These are phyloP conservation scores for Parnassius orleans DNA, from an alignment of 2,888 invertebrate species.

Conservation along the genomic window DNA sequence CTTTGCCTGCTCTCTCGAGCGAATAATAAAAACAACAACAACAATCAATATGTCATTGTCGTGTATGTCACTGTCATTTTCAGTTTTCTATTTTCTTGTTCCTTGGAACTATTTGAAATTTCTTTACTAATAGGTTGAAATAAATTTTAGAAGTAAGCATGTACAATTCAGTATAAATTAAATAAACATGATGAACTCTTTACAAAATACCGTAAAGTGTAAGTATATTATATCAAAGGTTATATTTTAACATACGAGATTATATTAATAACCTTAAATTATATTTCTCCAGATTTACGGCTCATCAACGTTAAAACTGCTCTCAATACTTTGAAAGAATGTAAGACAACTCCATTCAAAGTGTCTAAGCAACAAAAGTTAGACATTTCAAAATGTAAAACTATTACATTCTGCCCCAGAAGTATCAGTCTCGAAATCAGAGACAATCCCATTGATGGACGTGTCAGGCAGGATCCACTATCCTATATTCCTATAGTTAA, in stretches of 20 bases:
- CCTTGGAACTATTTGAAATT: too few species aligned
- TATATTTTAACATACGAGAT: conserved; percentile 17
- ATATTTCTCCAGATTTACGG: conserved; percentile 59
- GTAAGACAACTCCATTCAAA: conserved; percentile 39
- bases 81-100: too few species aligned
- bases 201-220: conserved; percentile 67
- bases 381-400: conserved; percentile 39
- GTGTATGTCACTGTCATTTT: too few species aligned
- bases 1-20: too few species aligned
- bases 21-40: too few species aligned
- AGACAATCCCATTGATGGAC: conserved; percentile 43
- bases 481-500: conserved; percentile 67
- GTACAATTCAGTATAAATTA: too few species aligned
- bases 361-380: conserved; percentile 38
- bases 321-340: conserved; percentile 56
- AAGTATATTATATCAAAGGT: conserved; percentile 54
- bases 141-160: not conserved
- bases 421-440: conserved; percentile 59
- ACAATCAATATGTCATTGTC: too few species aligned
- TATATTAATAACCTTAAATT: conserved; percentile 21
- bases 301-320: conserved; percentile 59
- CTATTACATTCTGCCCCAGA: conserved; percentile 56
- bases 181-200: conserved; percentile 55
- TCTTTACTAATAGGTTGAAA: not conserved
- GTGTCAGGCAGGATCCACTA: conserved; percentile 59